These are phyloP conservation scores for Hydrotaea diabolus DNA, from an alignment of 2,888 invertebrate species.

Conservation along the genomic window DNA sequence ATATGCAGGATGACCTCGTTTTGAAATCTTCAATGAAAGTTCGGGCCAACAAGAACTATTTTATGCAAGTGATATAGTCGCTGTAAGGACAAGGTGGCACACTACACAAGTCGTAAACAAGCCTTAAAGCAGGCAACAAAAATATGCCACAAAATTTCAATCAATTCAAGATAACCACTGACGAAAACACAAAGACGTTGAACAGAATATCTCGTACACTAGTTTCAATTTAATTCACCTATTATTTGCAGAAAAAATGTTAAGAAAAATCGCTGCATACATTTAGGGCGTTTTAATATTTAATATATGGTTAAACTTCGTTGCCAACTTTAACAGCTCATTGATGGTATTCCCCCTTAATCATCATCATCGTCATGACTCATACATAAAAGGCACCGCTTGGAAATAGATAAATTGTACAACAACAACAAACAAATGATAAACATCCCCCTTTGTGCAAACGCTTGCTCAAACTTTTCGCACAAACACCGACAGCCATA, in stretches of 20 bases:
- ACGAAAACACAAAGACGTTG: neutral
- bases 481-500: too few relatives aligned
- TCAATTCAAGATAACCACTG: neutral
- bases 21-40: neutral
- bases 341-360: neutral
- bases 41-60: too few relatives aligned
- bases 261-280: neutral
- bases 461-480: neutral
- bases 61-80: too few relatives aligned
- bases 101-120: neutral
- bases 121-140: neutral
- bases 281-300: neutral
- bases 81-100: too few relatives aligned
- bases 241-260: neutral
- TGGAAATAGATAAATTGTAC: too few relatives aligned
- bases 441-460: neutral
- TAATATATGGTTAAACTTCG: neutral
- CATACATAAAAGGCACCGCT: neutral
- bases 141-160: neutral
- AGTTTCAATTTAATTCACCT: neutral
- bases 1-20: neutral
- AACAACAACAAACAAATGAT: too few relatives aligned
- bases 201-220: neutral
- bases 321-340: neutral
- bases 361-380: neutral